Evolutionary conservation across 30 jellyfish, hydroid and myxozoan genomes (phyloP).

Genomic region (Chironex yamaguchii): DNA sequence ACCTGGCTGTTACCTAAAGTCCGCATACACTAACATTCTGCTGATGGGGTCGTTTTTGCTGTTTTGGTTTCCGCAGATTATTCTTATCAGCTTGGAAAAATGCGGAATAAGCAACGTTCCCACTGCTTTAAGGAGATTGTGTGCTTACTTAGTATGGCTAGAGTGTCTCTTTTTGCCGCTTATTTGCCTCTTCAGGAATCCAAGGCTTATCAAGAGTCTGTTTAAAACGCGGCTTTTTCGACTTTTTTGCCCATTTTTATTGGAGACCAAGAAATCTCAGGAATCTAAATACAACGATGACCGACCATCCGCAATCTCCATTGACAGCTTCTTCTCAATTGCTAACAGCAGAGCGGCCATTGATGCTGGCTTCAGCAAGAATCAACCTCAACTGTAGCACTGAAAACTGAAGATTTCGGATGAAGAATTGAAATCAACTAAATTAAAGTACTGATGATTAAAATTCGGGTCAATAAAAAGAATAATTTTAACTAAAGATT

Average conservation of each 20-base stretch:
- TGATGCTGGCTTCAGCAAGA: too few species aligned
- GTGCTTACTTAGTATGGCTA: slow-evolving; percentile 56
- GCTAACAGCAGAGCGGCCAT: neutral
- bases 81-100: slow-evolving; percentile 18
- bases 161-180: slow-evolving; percentile 47
- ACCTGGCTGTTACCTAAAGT: slow-evolving; percentile 59
- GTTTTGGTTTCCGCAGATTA: slow-evolving; percentile 58
- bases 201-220: slow-evolving; percentile 37
- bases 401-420: too few species aligned
- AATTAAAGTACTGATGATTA: too few species aligned
- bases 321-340: neutral
- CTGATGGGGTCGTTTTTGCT: slow-evolving; percentile 36
- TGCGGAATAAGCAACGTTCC: neutral
- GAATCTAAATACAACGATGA: neutral
- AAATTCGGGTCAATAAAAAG: too few species aligned
- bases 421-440: too few species aligned
- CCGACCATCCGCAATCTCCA: neutral
- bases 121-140: slow-evolving; percentile 13
- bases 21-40: slow-evolving; percentile 54
- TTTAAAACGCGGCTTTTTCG: neutral
- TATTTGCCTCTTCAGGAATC: slow-evolving; percentile 57
- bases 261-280: neutral
- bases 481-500: too few species aligned
- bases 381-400: too few species aligned
- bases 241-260: neutral